Conservation (phyloP, 2,888 invertebrate species). For the Heteropelma amictum region DNA sequence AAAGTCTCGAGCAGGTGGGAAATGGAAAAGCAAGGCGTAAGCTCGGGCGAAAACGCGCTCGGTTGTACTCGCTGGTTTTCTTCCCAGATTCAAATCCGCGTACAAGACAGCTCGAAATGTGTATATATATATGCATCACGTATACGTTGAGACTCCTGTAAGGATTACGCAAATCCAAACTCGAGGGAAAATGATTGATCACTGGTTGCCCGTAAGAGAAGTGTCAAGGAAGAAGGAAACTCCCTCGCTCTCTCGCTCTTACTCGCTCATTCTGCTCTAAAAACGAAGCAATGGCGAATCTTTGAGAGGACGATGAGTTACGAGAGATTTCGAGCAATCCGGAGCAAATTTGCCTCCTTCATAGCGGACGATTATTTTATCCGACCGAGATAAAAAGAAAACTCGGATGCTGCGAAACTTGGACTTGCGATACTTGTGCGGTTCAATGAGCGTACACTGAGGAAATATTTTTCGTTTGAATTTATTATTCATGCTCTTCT, state of each 20-base stretch:
- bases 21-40: conserved; percentile 24
- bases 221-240: conserved; percentile 13
- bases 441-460: no score
- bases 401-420: neutral
- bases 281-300: neutral
- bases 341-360: conserved; percentile 26
- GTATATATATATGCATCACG: no score
- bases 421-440: neutral
- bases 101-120: conserved; percentile 27
- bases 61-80: conserved; percentile 10
- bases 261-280: neutral
- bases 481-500: neutral
- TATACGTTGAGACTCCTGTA: conserved; percentile 30
- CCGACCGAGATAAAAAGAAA: conserved; percentile 1
- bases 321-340: neutral
- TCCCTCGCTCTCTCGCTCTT: no score
- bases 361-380: conserved; percentile 25
- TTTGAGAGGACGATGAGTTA: conserved; percentile 11
- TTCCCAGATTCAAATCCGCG: conserved; percentile 14
- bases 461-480: no score
- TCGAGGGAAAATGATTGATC: conserved; percentile 48
- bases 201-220: conserved; percentile 20
- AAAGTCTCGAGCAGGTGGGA: conserved; percentile 34
- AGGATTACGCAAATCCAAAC: conserved; percentile 46
- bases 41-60: conserved; percentile 5